Percentiles rank a stretch among this genome's conserved stretches.
These are phyloP conservation scores for Darevskia nairensis DNA, from an alignment of 2,797 vertebrate genomes.

Conservation along the genomic window DNA sequence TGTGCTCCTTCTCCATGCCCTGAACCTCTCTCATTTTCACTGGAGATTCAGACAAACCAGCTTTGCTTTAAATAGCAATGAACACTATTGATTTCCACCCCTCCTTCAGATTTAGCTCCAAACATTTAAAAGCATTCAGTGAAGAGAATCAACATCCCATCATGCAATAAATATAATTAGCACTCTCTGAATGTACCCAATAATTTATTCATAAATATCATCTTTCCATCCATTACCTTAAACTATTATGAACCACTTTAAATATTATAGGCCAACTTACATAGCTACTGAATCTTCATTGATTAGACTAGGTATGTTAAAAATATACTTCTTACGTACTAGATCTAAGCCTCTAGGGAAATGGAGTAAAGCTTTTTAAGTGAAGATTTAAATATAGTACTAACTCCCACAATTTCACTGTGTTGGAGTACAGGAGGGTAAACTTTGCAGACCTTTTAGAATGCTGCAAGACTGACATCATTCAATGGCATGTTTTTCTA, in stretches of 20 bases:
- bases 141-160: background rate
- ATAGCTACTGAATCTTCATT: constrained; percentile 24
- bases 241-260: constrained; percentile 47
- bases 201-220: constrained; percentile 75
- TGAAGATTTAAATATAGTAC: constrained; percentile 12
- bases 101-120: constrained; percentile 38
- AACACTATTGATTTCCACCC: constrained; percentile 51
- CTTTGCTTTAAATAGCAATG: constrained; percentile 56
- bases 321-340: background rate
- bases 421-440: background rate
- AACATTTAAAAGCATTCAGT: constrained; percentile 32
- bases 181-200: constrained; percentile 47
- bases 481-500: background rate
- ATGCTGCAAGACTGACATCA: background rate
- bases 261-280: constrained; percentile 17
- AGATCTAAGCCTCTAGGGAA: background rate
- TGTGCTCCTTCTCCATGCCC: background rate
- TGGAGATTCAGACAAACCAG: constrained; percentile 32
- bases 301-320: constrained; percentile 21
- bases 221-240: constrained; percentile 47
- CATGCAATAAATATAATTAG: constrained; percentile 54
- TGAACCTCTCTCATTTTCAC: constrained; percentile 49
- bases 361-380: constrained; percentile 1
- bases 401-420: background rate
- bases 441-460: background rate